Evolutionary conservation across 2,888 invertebrate genomes (phyloP), one percentile per base, ranked within the genome.

Genomic region (Amphipoea oculea): DNA sequence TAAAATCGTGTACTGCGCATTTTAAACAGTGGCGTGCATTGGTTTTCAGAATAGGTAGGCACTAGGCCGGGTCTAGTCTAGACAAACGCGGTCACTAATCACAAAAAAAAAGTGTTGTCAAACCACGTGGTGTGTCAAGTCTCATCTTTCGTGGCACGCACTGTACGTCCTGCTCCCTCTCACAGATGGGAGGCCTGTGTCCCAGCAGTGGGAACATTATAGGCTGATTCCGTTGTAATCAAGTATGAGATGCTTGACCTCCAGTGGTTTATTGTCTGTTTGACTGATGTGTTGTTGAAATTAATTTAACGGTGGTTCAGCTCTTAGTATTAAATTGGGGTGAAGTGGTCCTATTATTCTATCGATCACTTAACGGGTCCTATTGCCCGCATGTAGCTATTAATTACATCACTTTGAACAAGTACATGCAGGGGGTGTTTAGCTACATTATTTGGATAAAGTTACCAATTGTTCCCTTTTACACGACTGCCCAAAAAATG

Each of bases 301-400:
- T 65, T 63, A 4, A 11, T 78, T 36, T 7, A 60, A 17, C 4
- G 65, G 63, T 54, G 14, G 63, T 68, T 54, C 14, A 40, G 29
- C 54, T 65, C 23, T 36, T 29, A 5, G 36, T 45, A 23, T 40
- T 5, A 70, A 20, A 68, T 71, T 72, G 42, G 68, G 42, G 12
- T 72, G 48, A 23, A 81, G 14, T 60, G 69, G 14, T 36, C 23
- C 62, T 65, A 67, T 86, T 67, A 67, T 84, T 3, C 65, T 3
- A 67, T 78, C 29, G 63, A 67, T 78, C 79, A 73, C 20, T 67
- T 23, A 60, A 65, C 51, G 14, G 70, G 5, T 3, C n/a, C 23
- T 71, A 65, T 45, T 36, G 36, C 85, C 86, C 86, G 83, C 83
- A 83, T 83, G 4, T 0, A 7, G 40, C 45, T 72, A 86, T 83